Evolutionary conservation across 1,140 invertebrate genomes (phyloP).

Genomic region (Proales similis): DNA sequence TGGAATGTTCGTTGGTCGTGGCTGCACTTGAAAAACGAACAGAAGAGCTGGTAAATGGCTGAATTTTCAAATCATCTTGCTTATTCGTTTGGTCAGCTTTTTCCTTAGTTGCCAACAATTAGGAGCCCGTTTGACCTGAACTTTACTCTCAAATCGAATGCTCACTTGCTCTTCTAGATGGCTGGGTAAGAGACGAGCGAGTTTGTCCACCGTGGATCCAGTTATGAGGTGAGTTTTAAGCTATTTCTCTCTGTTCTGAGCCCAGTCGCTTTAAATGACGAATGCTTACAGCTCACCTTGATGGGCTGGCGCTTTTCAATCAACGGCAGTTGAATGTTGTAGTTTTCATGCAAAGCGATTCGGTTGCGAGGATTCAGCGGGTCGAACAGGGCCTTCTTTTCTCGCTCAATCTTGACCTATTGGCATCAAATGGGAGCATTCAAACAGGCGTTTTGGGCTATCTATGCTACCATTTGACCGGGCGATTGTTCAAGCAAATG

Average conservation of each 20-base stretch:
- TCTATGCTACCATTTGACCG: no score
- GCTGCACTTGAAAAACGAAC: no score
- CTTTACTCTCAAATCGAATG: no score
- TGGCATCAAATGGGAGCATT: not conserved
- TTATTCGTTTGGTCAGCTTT: no score
- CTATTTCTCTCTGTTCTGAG: not conserved
- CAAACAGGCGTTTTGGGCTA: not conserved
- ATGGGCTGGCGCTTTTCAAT: conserved; percentile 43
- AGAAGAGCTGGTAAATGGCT: no score
- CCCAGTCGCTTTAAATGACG: not conserved
- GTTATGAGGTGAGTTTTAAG: conserved; percentile 32
- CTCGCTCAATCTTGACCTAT: conserved; percentile 10
- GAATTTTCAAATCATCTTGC: no score
- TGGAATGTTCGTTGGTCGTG: no score
- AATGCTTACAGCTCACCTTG: conserved; percentile 41
- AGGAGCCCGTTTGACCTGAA: no score
- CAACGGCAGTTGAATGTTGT: conserved; percentile 50
- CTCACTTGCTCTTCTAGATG: no score
- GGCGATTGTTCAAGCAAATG: not conserved
- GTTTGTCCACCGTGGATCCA: conserved; percentile 3
- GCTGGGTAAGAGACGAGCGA: no score
- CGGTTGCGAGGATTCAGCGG: conserved; percentile 48
- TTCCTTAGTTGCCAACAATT: no score
- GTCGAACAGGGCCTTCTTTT: conserved; percentile 44
- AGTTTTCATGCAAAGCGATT: conserved; percentile 46